These are phyloP conservation scores for Centropristis striata DNA, from an alignment of 2,113 vertebrate species.

Conservation along the genomic window DNA sequence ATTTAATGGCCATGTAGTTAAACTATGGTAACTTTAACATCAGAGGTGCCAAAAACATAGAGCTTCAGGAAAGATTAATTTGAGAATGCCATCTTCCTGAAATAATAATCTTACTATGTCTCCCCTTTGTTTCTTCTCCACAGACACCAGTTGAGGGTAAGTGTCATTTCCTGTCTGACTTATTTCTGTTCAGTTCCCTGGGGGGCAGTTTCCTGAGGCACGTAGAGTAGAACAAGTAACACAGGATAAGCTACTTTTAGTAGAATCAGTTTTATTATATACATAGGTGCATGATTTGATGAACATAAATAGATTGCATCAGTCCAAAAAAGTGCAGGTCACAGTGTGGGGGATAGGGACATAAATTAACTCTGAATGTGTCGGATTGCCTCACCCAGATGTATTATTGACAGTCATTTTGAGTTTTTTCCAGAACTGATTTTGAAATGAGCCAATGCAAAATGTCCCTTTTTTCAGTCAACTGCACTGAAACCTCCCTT, in stretches of 20 bases:
- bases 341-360: no score
- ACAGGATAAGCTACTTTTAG: no score
- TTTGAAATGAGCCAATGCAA: no score
- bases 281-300: no score
- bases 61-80: neutral
- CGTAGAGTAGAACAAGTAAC: no score
- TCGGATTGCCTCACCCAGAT: neutral
- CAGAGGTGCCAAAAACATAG: no score
- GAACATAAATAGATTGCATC: no score
- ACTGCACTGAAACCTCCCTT: neutral
- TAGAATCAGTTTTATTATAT: no score
- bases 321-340: no score
- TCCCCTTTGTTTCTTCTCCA: constrained; percentile 1
- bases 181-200: neutral
- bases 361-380: no score
- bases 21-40: no score
- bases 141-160: neutral
- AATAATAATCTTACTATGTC: neutral
- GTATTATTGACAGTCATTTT: neutral
- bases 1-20: neutral
- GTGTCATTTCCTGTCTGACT: constrained; percentile 4
- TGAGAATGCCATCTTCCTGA: neutral
- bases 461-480: neutral
- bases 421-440: neutral
- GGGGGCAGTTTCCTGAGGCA: no score